Base-by-base conservation (phyloP, 1,140 invertebrate genomes). In the Leptopilina boulardi region DNA sequence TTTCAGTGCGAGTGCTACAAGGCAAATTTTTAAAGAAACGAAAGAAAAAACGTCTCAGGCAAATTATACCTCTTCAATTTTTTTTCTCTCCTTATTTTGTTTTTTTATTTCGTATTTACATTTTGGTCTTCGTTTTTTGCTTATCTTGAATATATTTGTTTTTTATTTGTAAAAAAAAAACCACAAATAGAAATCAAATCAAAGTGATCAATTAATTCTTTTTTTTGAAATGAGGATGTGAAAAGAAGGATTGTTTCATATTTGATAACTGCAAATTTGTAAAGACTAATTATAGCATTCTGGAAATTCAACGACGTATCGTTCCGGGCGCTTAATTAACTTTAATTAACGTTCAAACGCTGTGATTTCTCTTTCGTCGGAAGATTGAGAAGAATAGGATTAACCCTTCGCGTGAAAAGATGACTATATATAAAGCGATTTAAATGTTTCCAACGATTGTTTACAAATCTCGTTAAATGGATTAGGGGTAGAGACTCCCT, bases 331-430 rank as follows among this genome's bases (percentile, higher is more conserved):
- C 73, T 80, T 77, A 82, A 82, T 84, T 82, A 84, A 78, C 42
- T 70, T 77, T 78, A 78, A 84, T 83, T 84, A 83, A 84, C 80
- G 34, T 70, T 70, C 26, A 44, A 18, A 38, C 73, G 42, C 56
- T 66, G 34, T 71, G 30, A 79, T 79, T 77, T 78, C 66, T 51
- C 59, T 79, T 72, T 78, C 44, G 38, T 34, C 18, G 34, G 4
- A 71, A 77, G 77, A 76, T 84, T 83, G 78, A 83, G 73, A 74
- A 75, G 51, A 76, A 59, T 74, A 77, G 77, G 77, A 83, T 84
- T 82, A 82, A 79, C 70, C 71, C 70, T 72, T 70, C 74, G 74
- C 41, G 11, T 54, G 19, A 70, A 26, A 11, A 54, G 51, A 21
- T 54, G 34, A 38, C 19, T 8, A 19, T 54, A 54, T 19, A 2